Percentiles rank a stretch among this genome's conserved stretches.
phyloP scores from a whole-genome alignment of 2,797 vertebrate genomes.

The Ptychadena robeensis region DNA sequence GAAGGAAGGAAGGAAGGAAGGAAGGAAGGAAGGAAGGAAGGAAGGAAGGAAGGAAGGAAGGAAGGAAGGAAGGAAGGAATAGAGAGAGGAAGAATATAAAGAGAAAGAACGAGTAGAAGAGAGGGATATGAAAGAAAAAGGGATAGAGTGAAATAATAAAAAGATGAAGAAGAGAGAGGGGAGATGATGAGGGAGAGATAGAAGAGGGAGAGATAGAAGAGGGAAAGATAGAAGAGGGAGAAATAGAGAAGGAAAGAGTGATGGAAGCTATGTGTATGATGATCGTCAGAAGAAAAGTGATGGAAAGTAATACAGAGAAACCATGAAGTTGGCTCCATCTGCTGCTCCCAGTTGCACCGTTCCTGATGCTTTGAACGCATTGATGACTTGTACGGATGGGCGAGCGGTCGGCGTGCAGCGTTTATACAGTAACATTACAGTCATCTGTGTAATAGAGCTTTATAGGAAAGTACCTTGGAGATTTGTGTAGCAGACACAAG shows the following conservation, averaged over 20 bases:
- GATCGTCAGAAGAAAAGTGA: too few relatives aligned
- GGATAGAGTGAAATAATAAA: too few relatives aligned
- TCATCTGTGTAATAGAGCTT: neutral
- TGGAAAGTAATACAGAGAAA: too few relatives aligned
- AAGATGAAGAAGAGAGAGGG: neutral
- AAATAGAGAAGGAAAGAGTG: neutral
- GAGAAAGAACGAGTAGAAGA: neutral
- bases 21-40: neutral
- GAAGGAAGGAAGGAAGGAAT: neutral
- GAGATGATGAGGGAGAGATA: neutral
- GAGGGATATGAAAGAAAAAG: neutral
- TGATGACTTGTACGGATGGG: too few relatives aligned
- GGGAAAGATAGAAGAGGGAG: too few relatives aligned
- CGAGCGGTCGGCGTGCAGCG: neutral
- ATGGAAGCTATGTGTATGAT: too few relatives aligned
- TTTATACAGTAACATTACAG: neutral
- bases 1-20: too few relatives aligned
- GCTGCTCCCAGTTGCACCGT: too few relatives aligned
- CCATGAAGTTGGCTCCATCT: too few relatives aligned
- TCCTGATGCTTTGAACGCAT: too few relatives aligned
- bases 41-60: neutral
- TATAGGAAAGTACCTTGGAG: slow-evolving; percentile 10
- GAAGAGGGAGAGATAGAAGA: neutral
- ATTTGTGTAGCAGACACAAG: slow-evolving; percentile 37
- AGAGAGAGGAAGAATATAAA: neutral